Percentiles rank a stretch among this genome's conserved stretches.
phyloP scores from a whole-genome alignment of 2,113 vertebrate genomes.

The Muntiacus reevesi region DNA sequence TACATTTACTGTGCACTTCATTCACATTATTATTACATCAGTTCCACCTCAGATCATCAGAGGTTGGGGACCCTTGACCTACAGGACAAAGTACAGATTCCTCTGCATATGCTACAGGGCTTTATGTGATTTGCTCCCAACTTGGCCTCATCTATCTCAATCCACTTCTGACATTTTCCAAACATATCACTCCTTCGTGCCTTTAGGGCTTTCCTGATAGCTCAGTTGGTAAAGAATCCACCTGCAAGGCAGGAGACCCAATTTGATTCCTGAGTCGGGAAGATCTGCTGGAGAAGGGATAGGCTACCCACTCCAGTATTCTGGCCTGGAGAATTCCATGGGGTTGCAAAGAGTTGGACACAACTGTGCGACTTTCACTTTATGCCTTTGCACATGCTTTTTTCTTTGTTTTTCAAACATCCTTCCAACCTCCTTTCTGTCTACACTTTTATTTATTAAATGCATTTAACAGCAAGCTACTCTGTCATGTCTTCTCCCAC shows the following conservation, averaged over 20 bases:
- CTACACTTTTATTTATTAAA: background rate
- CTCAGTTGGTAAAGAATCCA: background rate
- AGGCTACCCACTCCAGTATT: background rate
- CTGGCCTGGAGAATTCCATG: background rate
- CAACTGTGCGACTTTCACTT: background rate
- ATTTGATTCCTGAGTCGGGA: background rate
- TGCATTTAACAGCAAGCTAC: background rate
- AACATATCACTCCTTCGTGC: background rate
- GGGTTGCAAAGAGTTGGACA: background rate
- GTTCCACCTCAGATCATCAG: background rate
- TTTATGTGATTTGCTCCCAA: background rate
- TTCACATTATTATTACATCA: background rate
- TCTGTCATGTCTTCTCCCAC: background rate
- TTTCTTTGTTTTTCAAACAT: background rate
- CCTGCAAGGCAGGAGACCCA: background rate
- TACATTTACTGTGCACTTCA: background rate
- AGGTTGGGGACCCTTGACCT: background rate
- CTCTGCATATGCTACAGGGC: background rate
- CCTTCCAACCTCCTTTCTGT: background rate
- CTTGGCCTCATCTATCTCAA: background rate
- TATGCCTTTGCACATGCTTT: background rate
- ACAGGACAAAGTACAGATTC: background rate
- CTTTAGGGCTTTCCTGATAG: background rate
- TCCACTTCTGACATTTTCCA: background rate
- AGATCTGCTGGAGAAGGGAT: background rate